Evolutionary conservation across 2,797 vertebrate genomes (phyloP).

Genomic region (Fringilla coelebs): DNA sequence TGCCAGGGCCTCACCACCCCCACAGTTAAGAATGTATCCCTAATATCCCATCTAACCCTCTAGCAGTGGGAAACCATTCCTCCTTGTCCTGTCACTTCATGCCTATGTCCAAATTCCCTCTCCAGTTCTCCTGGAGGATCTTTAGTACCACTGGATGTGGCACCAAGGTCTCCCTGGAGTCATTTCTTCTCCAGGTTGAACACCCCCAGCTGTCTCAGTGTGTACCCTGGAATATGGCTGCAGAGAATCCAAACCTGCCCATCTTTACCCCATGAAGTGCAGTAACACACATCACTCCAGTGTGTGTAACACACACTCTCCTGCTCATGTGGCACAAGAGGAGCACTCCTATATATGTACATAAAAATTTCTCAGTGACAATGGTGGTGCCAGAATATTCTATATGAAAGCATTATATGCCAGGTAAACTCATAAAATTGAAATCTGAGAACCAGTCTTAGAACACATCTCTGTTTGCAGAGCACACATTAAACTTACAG

Average conservation of each 20-base stretch:
- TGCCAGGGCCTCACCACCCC: neutral
- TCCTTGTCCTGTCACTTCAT: neutral
- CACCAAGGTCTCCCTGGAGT: neutral
- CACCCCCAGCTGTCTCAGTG: neutral
- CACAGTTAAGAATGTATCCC: neutral
- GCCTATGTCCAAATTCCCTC: neutral
- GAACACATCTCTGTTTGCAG: neutral
- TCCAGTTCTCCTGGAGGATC: neutral
- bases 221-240: neutral
- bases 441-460: neutral
- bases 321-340: neutral
- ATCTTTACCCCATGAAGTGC: neutral
- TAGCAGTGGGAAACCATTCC: neutral
- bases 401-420: neutral
- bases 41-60: neutral
- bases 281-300: neutral
- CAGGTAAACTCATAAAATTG: neutral
- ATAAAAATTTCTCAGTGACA: too few species aligned
- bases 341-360: accelerated
- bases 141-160: neutral
- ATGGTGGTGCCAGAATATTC: neutral
- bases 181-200: neutral
- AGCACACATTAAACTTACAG: neutral
- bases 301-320: too few species aligned
- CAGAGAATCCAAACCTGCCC: neutral